Percentiles rank a stretch among this genome's conserved stretches.
Conservation (phyloP, 2,797 vertebrate species). For the Microcaecilia unicolor region DNA sequence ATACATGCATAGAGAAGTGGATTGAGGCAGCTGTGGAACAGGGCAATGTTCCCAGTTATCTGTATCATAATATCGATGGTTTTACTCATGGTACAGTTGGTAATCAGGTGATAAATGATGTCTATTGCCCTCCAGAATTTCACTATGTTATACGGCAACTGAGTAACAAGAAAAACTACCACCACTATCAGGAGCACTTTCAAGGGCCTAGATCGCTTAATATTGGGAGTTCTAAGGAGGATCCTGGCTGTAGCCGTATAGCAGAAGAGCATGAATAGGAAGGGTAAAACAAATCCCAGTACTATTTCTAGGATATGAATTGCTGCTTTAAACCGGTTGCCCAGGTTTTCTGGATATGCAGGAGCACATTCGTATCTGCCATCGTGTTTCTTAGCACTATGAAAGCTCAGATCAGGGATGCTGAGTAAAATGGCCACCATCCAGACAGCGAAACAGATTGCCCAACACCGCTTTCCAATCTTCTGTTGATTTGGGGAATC, state of each 20-base stretch:
- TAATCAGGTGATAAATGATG: constrained; percentile 65
- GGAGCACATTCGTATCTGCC: constrained; percentile 55
- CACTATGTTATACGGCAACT: constrained; percentile 78
- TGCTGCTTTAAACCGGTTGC: constrained; percentile 49
- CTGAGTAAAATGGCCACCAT: constrained; percentile 60
- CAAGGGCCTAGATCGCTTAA: constrained; percentile 61
- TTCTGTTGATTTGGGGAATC: constrained; percentile 13
- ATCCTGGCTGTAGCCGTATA: constrained; percentile 58
- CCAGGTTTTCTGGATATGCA: constrained; percentile 54
- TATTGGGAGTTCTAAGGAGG: constrained; percentile 54
- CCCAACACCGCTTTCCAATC: constrained; percentile 41
- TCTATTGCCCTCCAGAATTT: constrained; percentile 75
- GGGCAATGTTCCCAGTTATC: constrained; percentile 72
- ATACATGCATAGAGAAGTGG: constrained; percentile 78
- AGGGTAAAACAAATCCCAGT: constrained; percentile 75
- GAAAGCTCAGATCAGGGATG: constrained; percentile 71
- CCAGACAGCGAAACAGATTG: constrained; percentile 69
- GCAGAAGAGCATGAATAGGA: constrained; percentile 74
- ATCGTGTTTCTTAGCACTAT: constrained; percentile 49
- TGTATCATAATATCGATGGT: constrained; percentile 66
- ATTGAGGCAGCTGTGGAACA: constrained; percentile 85
- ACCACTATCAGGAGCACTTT: constrained; percentile 72
- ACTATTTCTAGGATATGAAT: constrained; percentile 74
- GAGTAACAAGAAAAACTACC: constrained; percentile 71
- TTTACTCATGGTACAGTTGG: constrained; percentile 68